Conservation (phyloP, 1,140 invertebrate genomes). For the Campoletis sonorensis region DNA sequence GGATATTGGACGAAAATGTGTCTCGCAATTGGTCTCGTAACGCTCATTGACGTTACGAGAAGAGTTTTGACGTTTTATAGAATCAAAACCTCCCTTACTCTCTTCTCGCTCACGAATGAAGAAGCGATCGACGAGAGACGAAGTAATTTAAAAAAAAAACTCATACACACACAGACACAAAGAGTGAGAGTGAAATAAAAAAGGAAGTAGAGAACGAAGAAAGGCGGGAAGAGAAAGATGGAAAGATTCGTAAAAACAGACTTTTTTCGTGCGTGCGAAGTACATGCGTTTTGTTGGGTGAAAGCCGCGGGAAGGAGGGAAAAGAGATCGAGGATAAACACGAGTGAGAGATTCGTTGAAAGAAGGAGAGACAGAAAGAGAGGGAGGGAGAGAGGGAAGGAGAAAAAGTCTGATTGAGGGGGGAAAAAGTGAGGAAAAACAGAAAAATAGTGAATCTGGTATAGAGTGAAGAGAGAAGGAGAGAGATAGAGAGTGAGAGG, state of each 20-base stretch:
- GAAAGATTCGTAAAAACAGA: slow-evolving; percentile 35
- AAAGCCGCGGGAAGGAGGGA: slow-evolving; percentile 6
- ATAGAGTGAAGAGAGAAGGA: slow-evolving; percentile 51
- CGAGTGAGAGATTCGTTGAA: slow-evolving; percentile 1
- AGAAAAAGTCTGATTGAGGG: slow-evolving; percentile 22
- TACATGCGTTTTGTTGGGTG: slow-evolving; percentile 26
- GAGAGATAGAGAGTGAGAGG: too few relatives aligned
- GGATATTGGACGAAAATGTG: neutral
- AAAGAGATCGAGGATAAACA: slow-evolving; percentile 6
- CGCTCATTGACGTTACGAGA: neutral
- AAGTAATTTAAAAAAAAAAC: neutral
- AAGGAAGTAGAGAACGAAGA: neutral
- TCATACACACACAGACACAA: slow-evolving; percentile 15
- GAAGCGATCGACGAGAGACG: neutral
- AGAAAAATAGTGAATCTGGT: slow-evolving; percentile 40
- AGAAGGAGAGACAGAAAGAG: neutral
- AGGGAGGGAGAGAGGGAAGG: slow-evolving; percentile 10
- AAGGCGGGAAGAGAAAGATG: neutral
- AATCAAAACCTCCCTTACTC: slow-evolving; percentile 17
- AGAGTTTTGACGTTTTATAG: neutral
- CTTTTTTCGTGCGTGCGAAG: slow-evolving; percentile 33
- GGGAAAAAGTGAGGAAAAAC: slow-evolving; percentile 27
- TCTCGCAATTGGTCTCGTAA: slow-evolving; percentile 2
- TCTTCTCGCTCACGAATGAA: neutral
- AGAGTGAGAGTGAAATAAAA: slow-evolving; percentile 25